Base-by-base conservation (phyloP, 2,888 invertebrate genomes). In the Ormyrus pomaceus region DNA sequence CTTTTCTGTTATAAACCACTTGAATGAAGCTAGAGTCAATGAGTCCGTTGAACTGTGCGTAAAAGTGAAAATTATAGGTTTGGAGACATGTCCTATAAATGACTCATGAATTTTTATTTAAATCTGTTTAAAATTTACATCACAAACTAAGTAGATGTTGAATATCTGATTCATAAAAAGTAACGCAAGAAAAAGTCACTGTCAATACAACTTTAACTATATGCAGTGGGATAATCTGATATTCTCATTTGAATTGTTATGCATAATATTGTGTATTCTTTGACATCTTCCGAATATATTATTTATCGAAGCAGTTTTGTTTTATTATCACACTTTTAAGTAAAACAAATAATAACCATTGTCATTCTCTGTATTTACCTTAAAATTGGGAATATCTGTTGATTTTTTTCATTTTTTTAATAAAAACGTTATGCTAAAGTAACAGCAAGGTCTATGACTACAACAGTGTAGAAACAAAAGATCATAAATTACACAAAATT, bases 31-130 rank as follows among this genome's bases (percentile, higher is more conserved):
- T 19, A 13, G 13, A 77, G 11, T 55, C 55, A 53, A 53, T 34
- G 74, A 74, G 64, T 65, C n/a, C 70, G 55, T 78, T 75, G 71
- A 78, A 66, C 66, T 61, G 51, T 2, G 6, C 19, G 59, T 75
- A 66, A 79, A 80, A 81, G 65, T 81, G 70, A 81, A 77, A 81
- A 77, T 74, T 70, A 70, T 78, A 66, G 78, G 55, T 77, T 74
- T 72, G 34, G 59, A 69, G 69, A 74, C 46, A 66, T 77, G 58
- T 78, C 34, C 70, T 74, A 65, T 70, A 70, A 81, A 81, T 74
- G 69, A 74, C 61, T 77, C 70, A 74, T 81, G 61, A 73, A 77
- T 73, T 80, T 61, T 51, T 74, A 77, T 81, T 74, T 66, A 78
- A 69, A 81, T 78, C 61, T 78, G 66, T 70, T 77, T 71, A 53